Percentiles rank a stretch among this genome's conserved stretches.
These are phyloP conservation scores for Pentalonia nigronervosa DNA, from an alignment of 1,140 invertebrate genomes.

Conservation along the genomic window DNA sequence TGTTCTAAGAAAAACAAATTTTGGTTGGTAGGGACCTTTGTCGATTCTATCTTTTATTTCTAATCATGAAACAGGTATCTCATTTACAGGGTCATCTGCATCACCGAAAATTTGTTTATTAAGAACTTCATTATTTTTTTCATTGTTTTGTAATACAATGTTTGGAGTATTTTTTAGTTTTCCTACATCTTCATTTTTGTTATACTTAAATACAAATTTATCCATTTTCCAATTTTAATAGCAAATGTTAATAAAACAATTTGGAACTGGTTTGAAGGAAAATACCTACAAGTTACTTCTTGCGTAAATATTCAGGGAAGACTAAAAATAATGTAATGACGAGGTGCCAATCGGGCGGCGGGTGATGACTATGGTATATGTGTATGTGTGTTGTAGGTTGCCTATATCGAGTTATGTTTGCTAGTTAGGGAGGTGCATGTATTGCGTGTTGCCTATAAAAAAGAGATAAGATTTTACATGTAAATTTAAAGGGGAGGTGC, in stretches of 20 bases:
- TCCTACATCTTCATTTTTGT: slow-evolving; percentile 3
- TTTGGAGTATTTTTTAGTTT: neutral
- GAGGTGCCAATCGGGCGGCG: no score
- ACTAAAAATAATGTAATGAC: no score
- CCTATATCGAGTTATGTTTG: no score
- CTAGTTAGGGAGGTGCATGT: no score
- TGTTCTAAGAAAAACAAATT: slow-evolving; percentile 40
- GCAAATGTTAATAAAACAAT: neutral
- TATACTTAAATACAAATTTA: neutral
- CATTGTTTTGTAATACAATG: slow-evolving; percentile 13
- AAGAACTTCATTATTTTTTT: slow-evolving; percentile 22
- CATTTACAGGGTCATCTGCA: slow-evolving; percentile 18
- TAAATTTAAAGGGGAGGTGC: no score
- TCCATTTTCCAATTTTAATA: neutral
- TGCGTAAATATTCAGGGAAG: no score
- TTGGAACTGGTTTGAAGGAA: neutral
- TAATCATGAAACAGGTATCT: neutral
- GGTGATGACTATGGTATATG: no score
- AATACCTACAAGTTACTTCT: neutral
- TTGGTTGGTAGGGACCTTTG: slow-evolving; percentile 46
- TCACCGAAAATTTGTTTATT: neutral
- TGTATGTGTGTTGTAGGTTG: no score
- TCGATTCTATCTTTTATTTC: slow-evolving; percentile 39
- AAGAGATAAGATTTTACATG: no score
- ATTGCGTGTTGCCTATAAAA: no score